Conservation (phyloP, 37 sponge, comb jelly and placozoan genomes). For the Tethya wilhelma region DNA sequence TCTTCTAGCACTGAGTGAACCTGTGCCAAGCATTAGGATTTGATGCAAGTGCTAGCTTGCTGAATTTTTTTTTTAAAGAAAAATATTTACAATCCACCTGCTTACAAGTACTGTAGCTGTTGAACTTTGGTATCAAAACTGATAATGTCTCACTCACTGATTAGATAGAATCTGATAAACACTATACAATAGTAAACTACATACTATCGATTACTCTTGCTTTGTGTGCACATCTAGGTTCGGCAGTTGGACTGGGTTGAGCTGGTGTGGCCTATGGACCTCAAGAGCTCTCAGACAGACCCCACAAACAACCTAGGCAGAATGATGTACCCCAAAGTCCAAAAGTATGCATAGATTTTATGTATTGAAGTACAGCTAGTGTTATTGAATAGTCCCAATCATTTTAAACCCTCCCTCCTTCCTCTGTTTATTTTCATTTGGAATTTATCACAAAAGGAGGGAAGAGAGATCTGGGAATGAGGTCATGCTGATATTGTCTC, state of each 20-base stretch:
- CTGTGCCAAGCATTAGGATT: too few species aligned
- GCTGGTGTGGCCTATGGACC: conserved; percentile 64
- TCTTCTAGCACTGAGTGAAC: too few species aligned
- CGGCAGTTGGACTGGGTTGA: conserved; percentile 84
- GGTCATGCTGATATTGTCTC: too few species aligned
- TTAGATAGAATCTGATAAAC: background rate
- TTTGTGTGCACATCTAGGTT: conserved; percentile 44
- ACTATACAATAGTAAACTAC: background rate
- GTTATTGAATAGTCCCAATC: too few species aligned
- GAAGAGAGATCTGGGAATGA: too few species aligned
- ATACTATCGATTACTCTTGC: background rate
- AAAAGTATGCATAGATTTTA: conserved; percentile 71
- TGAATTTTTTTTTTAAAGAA: too few species aligned
- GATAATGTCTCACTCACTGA: too few species aligned
- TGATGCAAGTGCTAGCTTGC: too few species aligned
- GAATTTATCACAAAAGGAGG: too few species aligned
- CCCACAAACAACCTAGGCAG: conserved; percentile 69
- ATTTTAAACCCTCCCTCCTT: too few species aligned
- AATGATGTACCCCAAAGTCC: conserved; percentile 90
- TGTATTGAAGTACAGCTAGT: too few species aligned
- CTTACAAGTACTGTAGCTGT: background rate
- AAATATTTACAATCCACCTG: background rate
- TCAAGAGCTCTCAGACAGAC: conserved; percentile 54
- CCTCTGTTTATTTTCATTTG: too few species aligned
- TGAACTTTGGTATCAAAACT: background rate